Conservation (phyloP, 1,140 invertebrate genomes). For the Drosophila insularis region DNA sequence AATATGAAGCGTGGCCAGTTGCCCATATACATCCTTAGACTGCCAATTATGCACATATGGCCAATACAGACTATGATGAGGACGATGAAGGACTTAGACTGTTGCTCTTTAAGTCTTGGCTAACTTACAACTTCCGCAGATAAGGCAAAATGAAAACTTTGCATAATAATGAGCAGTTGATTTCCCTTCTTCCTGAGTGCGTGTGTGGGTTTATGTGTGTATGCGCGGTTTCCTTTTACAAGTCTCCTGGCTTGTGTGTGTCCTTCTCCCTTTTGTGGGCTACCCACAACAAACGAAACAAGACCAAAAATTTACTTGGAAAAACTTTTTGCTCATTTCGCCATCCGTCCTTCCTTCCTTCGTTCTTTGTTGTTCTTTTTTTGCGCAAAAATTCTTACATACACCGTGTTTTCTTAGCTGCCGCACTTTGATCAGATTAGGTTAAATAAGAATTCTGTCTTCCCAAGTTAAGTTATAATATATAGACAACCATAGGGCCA, state of each 20-base stretch:
- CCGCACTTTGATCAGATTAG: conserved; percentile 73
- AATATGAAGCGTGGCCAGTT: conserved; percentile 50
- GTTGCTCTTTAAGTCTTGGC: conserved; percentile 48
- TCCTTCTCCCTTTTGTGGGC: conserved; percentile 25
- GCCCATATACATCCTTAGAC: conserved; percentile 23
- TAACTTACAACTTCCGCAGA: conserved; percentile 53
- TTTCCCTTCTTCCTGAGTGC: conserved; percentile 45
- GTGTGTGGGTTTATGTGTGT: conserved; percentile 26
- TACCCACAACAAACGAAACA: conserved; percentile 61
- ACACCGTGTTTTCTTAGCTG: conserved; percentile 54
- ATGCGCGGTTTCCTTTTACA: conserved; percentile 62
- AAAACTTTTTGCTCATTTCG: conserved; percentile 52
- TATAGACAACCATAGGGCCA: too few species aligned
- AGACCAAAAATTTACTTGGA: conserved; percentile 28
- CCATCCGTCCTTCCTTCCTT: not conserved
- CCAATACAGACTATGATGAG: conserved; percentile 23
- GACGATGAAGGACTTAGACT: conserved; percentile 32
- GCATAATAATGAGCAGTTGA: conserved; percentile 77
- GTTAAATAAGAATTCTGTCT: conserved; percentile 24
- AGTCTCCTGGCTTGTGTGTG: conserved; percentile 16
- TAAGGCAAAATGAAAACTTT: conserved; percentile 67
- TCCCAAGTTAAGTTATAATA: not conserved
- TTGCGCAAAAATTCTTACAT: conserved; percentile 59
- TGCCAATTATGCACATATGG: conserved; percentile 29
- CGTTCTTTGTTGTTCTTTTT: conserved; percentile 62